Percentiles rank a stretch among this genome's conserved stretches.
Evolutionary conservation across 2,113 vertebrate species (phyloP).

Genomic region (Albula glossodonta): DNA sequence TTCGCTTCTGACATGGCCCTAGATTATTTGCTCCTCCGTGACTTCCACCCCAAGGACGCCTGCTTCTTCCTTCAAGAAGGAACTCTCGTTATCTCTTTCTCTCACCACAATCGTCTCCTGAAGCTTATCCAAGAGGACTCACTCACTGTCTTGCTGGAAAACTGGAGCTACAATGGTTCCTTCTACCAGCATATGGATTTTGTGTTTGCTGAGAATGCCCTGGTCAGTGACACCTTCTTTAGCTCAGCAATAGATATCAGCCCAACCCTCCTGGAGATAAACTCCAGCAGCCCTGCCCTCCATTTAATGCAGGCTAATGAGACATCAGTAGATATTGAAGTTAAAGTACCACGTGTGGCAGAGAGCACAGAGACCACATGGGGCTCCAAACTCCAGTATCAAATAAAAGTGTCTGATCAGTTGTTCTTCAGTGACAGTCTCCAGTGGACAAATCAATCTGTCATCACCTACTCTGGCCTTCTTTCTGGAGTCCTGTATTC

Average conservation of each 20-base stretch:
- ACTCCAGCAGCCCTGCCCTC: constrained; percentile 14
- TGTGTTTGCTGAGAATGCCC: constrained; percentile 20
- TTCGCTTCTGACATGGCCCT: constrained; percentile 25
- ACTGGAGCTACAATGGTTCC: constrained; percentile 23
- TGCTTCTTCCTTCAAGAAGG: constrained; percentile 31
- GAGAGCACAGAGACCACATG: not conserved
- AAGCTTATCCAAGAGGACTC: not conserved
- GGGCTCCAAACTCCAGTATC: not conserved
- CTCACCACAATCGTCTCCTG: constrained; percentile 11
- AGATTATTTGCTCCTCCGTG: constrained; percentile 25
- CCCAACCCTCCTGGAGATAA: constrained; percentile 9
- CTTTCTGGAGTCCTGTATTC: constrained; percentile 27
- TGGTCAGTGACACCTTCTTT: constrained; percentile 10
- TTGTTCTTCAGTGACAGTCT: constrained; percentile 19
- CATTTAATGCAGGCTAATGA: not conserved
- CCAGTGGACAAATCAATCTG: not conserved
- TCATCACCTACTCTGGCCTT: constrained; percentile 8
- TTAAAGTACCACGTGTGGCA: not conserved
- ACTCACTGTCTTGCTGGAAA: constrained; percentile 20
- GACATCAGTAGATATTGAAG: constrained; percentile 5
- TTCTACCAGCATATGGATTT: constrained; percentile 30
- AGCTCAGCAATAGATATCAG: constrained; percentile 24
- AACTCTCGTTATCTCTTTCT: constrained; percentile 22
- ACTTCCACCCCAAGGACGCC: constrained; percentile 25
- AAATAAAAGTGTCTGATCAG: constrained; percentile 27